Base-by-base conservation (phyloP, 1,140 invertebrate species). In the Atta colombica region DNA sequence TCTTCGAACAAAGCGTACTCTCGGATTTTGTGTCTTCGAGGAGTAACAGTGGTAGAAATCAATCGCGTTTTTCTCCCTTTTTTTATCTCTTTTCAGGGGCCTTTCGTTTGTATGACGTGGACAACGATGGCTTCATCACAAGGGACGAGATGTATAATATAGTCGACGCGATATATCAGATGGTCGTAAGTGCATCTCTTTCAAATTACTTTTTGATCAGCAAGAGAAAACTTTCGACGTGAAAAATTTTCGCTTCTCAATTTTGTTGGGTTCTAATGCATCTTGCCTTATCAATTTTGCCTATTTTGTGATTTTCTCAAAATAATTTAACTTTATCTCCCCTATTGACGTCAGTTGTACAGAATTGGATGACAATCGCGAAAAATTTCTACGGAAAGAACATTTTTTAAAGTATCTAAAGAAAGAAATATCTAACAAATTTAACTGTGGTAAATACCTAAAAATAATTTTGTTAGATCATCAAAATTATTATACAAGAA, bases 121-220 rank as follows among this genome's bases (percentile, higher is more conserved):
- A 99, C 96, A 99, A 99, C 95, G 99, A 99, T 94, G 99, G 99
- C 1, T 99, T 98, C 94, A 99, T 99, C 93, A 99, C 99, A 10
- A 96, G 98, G 82, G 98, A 99, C 86, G 99, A 99, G 96, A 99
- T 99, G 99, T 99, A 99, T 94, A 99, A 99, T 95, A 99, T 99
- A 93, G 99, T 99, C 14, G 99, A 99, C 94, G 99, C 99, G 81
- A 99, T 99, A 93, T 99, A 99, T 96, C 98, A 99, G 95, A 99
- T 99, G 99, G 98, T 99, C 96, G 98, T 99, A 96, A 96, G 98
- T 97, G 60, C 49, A 78, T 39, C 10, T 16, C 2, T 81, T 69
- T 72, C 25, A 77, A 87, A 74, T 71, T 39, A 49, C n/a, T 61
- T 69, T 16, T 28, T 5, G 21, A 14, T 14, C 39, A 1, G 35